Evolutionary conservation across 2,888 invertebrate genomes (phyloP), one percentile per base, ranked within the genome.

Genomic region (Cryptophagus acutangulus): DNA sequence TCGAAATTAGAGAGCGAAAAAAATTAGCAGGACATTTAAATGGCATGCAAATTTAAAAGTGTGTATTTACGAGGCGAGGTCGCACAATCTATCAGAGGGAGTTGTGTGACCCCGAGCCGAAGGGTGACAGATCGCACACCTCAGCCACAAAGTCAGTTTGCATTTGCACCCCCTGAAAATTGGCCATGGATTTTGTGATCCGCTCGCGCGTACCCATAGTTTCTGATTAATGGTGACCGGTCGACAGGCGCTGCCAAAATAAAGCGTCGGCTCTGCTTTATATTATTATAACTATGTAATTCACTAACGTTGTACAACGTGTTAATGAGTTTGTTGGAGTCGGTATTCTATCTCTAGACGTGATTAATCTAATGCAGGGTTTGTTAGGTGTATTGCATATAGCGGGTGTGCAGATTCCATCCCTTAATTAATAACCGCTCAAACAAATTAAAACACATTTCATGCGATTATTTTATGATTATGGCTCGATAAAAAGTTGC

Each of bases 141-240:
- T 38, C 38, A 20, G 36, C 36, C 40, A 17, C 39, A 26, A 34
- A 40, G 36, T 33, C 40, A 13, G 43, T 38, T 33, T 38, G 43
- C 38, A 44, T 46, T 49, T 43, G 40, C 44, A 46, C 48, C 46
- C 42, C 44, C 36, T 42, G 24, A 6, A 8, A n/a, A n/a, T n/a
- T n/a, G n/a, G n/a, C n/a, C 39, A 40, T 39, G 40, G 41, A 46
- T 42, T 41, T 43, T 33, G 33, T 38, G 18, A 18, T 17, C 9
- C 31, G 36, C 36, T 17, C 35, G 38, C 38, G 33, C 40, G 35
- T 26, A 42, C 36, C 42, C 34, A 33, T 41, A 24, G 16, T 31
- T 5, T 10, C 45, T 48, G 48, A 48, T 48, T 48, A 48, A 48
- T 48, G 41, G 31, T 39, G 37, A 37, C 35, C 40, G 38, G 31